Conservation (phyloP, 2,113 vertebrate species). For the Sterna hirundo region DNA sequence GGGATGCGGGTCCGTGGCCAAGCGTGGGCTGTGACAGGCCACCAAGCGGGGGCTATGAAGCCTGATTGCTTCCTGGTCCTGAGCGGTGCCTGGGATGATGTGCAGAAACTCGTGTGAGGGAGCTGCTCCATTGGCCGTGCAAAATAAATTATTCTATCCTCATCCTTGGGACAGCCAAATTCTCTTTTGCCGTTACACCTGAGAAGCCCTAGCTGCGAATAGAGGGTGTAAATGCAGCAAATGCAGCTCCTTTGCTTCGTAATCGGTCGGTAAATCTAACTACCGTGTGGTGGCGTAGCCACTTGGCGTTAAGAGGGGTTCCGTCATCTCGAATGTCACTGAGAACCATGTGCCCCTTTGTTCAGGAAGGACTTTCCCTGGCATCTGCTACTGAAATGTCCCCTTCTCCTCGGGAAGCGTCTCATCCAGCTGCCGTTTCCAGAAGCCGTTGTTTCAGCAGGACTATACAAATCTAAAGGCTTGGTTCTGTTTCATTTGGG, state of each 20-base stretch:
- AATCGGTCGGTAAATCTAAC: not conserved
- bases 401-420: not conserved
- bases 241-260: not conserved
- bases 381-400: not conserved
- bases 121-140: not conserved
- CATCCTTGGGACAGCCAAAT: not conserved
- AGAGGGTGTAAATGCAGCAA: not conserved
- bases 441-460: not conserved
- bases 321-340: not conserved
- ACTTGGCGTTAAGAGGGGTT: not conserved
- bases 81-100: not conserved
- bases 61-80: not conserved
- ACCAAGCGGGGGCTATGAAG: accelerated
- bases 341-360: not conserved
- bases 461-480: not conserved
- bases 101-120: not conserved
- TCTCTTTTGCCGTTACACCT: not conserved
- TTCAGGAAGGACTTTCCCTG: not conserved
- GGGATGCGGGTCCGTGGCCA: not conserved
- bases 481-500: not conserved
- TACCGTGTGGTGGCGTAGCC: not conserved
- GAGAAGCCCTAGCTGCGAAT: not conserved
- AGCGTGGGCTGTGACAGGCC: not conserved
- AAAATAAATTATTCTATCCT: not conserved
- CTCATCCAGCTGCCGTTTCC: not conserved